Conservation (phyloP, 2,113 vertebrate genomes). For the Burhinus bistriatus region DNA sequence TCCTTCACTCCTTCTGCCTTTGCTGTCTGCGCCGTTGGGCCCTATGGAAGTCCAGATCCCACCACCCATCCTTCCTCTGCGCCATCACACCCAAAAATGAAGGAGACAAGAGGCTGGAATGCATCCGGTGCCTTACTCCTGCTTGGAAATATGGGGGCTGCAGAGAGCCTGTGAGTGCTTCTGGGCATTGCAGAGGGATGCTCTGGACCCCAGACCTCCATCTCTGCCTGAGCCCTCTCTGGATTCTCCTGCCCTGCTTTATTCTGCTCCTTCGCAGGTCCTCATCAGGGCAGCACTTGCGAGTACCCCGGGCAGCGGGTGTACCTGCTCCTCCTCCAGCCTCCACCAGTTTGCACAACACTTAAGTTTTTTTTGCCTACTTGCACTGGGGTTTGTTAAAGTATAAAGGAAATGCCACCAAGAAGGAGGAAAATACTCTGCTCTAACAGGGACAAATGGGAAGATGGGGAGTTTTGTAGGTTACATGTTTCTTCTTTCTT, state of each 20-base stretch:
- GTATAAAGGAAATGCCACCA: background rate
- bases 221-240: background rate
- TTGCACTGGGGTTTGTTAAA: too few species aligned
- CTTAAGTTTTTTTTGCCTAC: accelerated
- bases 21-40: background rate
- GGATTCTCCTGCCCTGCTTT: background rate
- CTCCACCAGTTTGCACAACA: background rate
- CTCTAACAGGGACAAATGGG: background rate
- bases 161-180: background rate
- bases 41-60: background rate
- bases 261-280: background rate
- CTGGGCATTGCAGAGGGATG: background rate
- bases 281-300: too few species aligned
- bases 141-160: background rate
- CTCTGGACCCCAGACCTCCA: background rate
- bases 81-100: background rate
- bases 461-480: background rate
- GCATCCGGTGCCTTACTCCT: background rate
- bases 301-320: background rate
- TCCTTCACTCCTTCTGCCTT: background rate
- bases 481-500: background rate
- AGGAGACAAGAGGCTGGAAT: background rate
- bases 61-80: accelerated
- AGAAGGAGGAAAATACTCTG: background rate
- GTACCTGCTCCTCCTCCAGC: background rate